Conservation (phyloP, 2,113 vertebrate species). For the Macrotis lagotis region DNA sequence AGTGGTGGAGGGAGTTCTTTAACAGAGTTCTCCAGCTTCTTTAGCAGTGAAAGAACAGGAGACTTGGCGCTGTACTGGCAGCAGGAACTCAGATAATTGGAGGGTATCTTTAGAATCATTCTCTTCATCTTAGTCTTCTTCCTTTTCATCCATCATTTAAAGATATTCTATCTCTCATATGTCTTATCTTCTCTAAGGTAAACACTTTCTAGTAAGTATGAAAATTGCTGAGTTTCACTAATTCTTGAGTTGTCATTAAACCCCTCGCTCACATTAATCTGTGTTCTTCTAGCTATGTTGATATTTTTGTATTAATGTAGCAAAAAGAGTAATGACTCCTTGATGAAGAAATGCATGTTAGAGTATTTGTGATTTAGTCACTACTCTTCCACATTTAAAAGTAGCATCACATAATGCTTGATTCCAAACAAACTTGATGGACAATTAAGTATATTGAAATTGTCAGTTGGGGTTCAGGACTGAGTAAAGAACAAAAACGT, state of each 20-base stretch:
- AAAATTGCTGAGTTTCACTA: too few relatives aligned
- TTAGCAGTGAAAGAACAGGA: not conserved
- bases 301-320: not conserved
- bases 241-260: not conserved
- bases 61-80: not conserved
- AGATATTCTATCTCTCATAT: not conserved
- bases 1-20: not conserved
- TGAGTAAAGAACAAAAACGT: not conserved
- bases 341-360: not conserved
- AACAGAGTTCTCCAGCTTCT: not conserved
- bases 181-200: not conserved
- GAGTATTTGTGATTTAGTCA: not conserved
- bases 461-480: not conserved
- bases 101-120: not conserved
- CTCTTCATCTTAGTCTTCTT: not conserved
- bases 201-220: not conserved
- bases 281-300: not conserved
- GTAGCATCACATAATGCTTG: not conserved
- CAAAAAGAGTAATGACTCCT: not conserved
- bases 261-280: not conserved
- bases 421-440: not conserved
- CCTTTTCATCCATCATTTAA: not conserved
- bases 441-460: not conserved
- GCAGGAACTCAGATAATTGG: not conserved
- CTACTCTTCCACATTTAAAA: not conserved